Conservation (phyloP, 1,140 invertebrate species). For the Pantala flavescens region DNA sequence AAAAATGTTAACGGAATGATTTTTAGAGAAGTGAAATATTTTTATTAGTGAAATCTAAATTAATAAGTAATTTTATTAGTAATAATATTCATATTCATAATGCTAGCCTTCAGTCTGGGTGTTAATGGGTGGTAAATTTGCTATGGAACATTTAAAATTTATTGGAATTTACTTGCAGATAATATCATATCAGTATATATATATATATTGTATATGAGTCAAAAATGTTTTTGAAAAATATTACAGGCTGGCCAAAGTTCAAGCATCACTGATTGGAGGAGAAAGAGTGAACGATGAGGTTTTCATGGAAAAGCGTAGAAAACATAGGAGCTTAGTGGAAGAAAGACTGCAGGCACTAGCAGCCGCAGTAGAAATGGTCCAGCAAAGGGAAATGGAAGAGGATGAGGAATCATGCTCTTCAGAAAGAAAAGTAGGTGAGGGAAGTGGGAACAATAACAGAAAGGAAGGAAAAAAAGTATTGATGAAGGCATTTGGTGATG, state of each 20-base stretch:
- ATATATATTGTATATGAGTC: no score
- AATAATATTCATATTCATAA: no score
- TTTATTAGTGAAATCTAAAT: no score
- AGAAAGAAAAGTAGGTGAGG: neutral
- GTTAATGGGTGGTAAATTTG: no score
- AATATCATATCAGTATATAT: no score
- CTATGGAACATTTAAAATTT: no score
- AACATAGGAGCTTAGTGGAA: conserved; percentile 58
- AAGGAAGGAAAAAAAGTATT: conserved; percentile 38
- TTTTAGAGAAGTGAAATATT: no score
- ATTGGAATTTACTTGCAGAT: no score
- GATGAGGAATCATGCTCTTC: conserved; percentile 36
- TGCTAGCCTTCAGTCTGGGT: no score
- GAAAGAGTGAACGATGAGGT: conserved; percentile 62
- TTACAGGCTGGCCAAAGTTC: conserved; percentile 51
- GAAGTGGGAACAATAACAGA: conserved; percentile 28
- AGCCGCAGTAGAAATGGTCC: conserved; percentile 51
- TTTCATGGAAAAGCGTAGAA: conserved; percentile 54
- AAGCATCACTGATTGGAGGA: conserved; percentile 67
- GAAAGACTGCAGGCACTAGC: conserved; percentile 44
- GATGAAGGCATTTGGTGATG: conserved; percentile 56
- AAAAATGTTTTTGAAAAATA: no score
- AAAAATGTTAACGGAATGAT: no score
- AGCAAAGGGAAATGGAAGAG: conserved; percentile 55
- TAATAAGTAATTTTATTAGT: no score